Conservation (phyloP, 2,113 vertebrate genomes). For the Suncus etruscus region DNA sequence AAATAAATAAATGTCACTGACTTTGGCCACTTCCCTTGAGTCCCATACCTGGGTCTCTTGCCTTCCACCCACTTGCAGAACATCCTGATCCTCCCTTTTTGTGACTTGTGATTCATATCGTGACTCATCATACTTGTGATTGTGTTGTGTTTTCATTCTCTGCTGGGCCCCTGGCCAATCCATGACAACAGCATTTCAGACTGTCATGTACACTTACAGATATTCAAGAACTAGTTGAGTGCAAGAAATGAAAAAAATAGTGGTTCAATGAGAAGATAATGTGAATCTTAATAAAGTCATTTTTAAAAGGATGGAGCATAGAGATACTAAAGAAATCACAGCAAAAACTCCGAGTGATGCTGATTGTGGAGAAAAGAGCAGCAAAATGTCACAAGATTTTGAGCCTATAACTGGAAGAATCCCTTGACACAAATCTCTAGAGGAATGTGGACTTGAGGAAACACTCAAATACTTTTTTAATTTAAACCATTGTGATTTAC, state of each 20-base stretch:
- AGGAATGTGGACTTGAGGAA: neutral
- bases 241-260: neutral
- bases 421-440: neutral
- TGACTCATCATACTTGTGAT: neutral
- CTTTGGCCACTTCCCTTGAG: neutral
- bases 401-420: neutral
- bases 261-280: neutral
- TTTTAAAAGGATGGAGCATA: neutral
- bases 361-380: rapidly evolving
- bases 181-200: too few relatives aligned
- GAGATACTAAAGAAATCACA: neutral
- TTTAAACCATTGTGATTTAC: too few relatives aligned
- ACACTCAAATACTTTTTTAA: neutral
- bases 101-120: neutral
- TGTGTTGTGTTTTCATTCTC: neutral
- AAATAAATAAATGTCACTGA: neutral
- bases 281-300: neutral
- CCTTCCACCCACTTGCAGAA: too few relatives aligned
- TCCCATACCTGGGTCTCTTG: neutral
- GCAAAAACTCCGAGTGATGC: neutral
- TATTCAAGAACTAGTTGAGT: neutral
- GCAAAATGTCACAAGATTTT: neutral
- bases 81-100: neutral
- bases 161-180: neutral
- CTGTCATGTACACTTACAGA: neutral